Evolutionary conservation across 1,140 invertebrate species (phyloP), one percentile per base, ranked within the genome.

Genomic region (Brachionus rotundiformis): DNA sequence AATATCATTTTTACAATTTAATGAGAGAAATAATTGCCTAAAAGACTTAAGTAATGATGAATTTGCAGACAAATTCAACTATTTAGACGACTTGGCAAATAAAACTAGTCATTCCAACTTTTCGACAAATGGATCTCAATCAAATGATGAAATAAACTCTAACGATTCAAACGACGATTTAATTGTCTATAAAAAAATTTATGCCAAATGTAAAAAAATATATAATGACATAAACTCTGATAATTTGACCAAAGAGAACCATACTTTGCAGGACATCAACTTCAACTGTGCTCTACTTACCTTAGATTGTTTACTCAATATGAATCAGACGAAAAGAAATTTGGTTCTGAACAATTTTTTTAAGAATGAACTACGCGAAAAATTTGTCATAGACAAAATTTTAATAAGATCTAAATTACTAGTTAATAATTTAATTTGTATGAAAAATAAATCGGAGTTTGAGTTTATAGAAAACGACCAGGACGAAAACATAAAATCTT

Each of bases 261-360:
- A 25, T 3, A 3, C 10, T 2, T 41, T 41, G 6, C 10, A 73
- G 2, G 68, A 73, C 3, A 41, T 73, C 19, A 19, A 73, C 10
- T 73, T 73, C 25, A 73, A 73, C 25, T 73, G 36, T 29, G 25
- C 10, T 10, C 36, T 73, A n/a, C 19, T 73, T 10, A 44, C 36
- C n/a, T 11, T 73, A 7, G 68, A 73, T 44, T 44, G 68, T 25
- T 44, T 73, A 25, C 8, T 73, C 4, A 73, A 73, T 25, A 44
- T 73, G 39, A 73, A 73, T 73, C 68, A 73, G 44, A 73, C 44
- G 68, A 73, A 73, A 44, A 73, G 44, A 73, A 73, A 23, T 44
- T 13, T 73, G 25, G 13, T 73, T 19, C 19, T 44, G 4, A 73
- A 73, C 6, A 41, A 73, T 44, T 41, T 44, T 44, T 73, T 44